Evolutionary conservation across 1,140 invertebrate species (phyloP).

Genomic region (Andricus grossulariae): DNA sequence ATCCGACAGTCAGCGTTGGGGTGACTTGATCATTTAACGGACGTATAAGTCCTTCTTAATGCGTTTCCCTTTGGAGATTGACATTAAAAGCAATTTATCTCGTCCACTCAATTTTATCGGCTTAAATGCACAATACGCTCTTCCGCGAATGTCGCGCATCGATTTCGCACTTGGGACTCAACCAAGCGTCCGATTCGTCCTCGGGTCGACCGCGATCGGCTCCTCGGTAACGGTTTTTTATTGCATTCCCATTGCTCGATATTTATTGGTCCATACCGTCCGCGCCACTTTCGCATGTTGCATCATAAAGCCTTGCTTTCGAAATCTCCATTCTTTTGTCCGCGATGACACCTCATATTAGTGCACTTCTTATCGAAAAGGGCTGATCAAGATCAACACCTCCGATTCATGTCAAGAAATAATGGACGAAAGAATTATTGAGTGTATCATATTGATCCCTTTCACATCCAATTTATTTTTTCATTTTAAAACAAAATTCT

Average conservation of each 20-base stretch:
- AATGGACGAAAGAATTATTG: not conserved
- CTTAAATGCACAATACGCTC: constrained; percentile 11
- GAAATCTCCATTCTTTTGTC: constrained; percentile 20
- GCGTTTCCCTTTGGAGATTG: constrained; percentile 17
- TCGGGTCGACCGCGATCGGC: constrained; percentile 11
- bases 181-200: constrained; percentile 3
- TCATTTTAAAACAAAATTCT: no score
- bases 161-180: constrained; percentile 12
- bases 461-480: no score
- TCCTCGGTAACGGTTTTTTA: constrained; percentile 26
- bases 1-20: not conserved
- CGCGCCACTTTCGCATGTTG: constrained; percentile 15
- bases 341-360: constrained; percentile 10
- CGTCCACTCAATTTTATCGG: constrained; percentile 18
- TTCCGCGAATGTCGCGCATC: constrained; percentile 1
- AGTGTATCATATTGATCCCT: not conserved
- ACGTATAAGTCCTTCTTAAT: not conserved
- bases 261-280: constrained; percentile 17
- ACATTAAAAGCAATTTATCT: constrained; percentile 31
- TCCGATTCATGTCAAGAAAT: not conserved
- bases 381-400: not conserved
- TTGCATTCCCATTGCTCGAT: constrained; percentile 19
- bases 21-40: not conserved
- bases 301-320: constrained; percentile 20
- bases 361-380: constrained; percentile 1